A percentile compares a stretch with the other conserved stretches of the same genome.
phyloP scores from a whole-genome alignment of 2,888 invertebrate genomes.

The Dicranocentrus wangi region DNA sequence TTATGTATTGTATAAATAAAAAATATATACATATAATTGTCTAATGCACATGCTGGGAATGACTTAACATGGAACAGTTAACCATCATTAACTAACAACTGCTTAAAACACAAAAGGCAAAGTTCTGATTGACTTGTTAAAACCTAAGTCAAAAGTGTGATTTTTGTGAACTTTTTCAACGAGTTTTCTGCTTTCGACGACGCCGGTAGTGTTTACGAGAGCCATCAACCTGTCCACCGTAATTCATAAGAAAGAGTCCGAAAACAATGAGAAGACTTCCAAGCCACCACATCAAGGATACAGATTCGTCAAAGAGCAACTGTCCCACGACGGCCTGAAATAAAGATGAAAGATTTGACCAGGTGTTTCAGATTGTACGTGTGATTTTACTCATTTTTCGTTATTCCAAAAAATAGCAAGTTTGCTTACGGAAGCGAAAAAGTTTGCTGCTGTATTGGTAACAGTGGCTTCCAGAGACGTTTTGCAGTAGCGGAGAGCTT shows the following conservation, averaged over 20 bases:
- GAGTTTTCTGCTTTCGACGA: slow-evolving; percentile 54
- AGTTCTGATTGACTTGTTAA: no score
- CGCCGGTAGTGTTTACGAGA: slow-evolving; percentile 35
- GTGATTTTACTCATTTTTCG: no score
- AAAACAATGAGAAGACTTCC: slow-evolving; percentile 82
- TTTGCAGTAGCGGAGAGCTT: slow-evolving; percentile 75
- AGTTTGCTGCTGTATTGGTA: slow-evolving; percentile 76
- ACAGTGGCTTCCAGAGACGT: slow-evolving; percentile 76
- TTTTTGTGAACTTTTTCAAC: no score
- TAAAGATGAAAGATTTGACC: not conserved
- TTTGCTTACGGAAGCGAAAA: slow-evolving; percentile 75
- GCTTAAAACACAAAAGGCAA: no score
- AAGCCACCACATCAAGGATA: slow-evolving; percentile 82
- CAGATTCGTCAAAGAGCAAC: slow-evolving; percentile 82
- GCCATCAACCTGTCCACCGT: slow-evolving; percentile 66
- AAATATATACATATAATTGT: no score
- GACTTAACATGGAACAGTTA: no score
- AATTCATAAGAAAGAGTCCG: slow-evolving; percentile 81
- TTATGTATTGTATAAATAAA: no score
- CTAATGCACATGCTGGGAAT: no score
- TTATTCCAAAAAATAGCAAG: no score
- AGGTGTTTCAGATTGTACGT: no score
- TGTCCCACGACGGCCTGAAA: slow-evolving; percentile 83
- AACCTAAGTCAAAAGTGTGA: no score
- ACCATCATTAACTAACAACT: no score